Conservation (phyloP, 2,113 vertebrate species). For the Osmerus eperlanus region DNA sequence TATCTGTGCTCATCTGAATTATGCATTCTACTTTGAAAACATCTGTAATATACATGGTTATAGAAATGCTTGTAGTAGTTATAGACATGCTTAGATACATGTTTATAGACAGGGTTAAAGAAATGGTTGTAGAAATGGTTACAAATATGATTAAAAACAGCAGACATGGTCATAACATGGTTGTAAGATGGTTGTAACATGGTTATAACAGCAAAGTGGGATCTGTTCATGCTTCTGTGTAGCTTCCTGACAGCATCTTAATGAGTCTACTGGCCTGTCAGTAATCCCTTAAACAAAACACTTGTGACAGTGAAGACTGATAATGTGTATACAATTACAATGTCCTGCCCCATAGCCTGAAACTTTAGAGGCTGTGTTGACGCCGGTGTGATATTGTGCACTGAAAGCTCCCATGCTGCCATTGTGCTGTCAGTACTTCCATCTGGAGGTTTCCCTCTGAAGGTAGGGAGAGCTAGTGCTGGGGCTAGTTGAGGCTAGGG, state of each 20-base stretch:
- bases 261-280: conserved; percentile 43
- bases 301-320: conserved; percentile 58
- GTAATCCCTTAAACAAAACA: conserved; percentile 66
- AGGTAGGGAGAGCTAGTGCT: not conserved
- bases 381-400: conserved; percentile 52
- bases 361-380: conserved; percentile 57
- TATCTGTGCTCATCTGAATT: too few species aligned
- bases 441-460: conserved; percentile 39
- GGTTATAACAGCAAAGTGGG: not conserved
- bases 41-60: too few species aligned
- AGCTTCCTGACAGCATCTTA: conserved; percentile 54
- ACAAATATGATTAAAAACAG: too few species aligned
- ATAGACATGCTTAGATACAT: not conserved
- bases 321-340: conserved; percentile 66
- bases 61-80: not conserved
- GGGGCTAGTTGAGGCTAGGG: too few species aligned
- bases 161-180: too few species aligned
- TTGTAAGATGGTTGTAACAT: too few species aligned
- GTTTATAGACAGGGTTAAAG: not conserved
- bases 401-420: conserved; percentile 55
- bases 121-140: too few species aligned
- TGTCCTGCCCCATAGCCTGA: conserved; percentile 52
- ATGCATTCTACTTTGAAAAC: too few species aligned
- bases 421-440: conserved; percentile 63
- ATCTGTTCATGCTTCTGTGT: conserved; percentile 44